These are phyloP conservation scores for Sciurus carolinensis DNA, from an alignment of 2,797 vertebrate species.

Conservation along the genomic window DNA sequence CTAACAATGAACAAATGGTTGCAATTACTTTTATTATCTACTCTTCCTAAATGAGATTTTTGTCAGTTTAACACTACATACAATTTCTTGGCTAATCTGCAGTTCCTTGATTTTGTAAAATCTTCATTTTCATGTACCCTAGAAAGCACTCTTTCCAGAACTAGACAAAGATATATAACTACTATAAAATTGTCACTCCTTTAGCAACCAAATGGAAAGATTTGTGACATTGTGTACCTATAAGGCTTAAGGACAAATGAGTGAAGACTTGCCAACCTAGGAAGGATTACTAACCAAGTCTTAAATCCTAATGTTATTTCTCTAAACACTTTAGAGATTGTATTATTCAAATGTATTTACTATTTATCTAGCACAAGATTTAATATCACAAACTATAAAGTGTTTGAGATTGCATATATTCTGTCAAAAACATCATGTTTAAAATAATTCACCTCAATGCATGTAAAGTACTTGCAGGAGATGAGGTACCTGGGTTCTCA, in stretches of 20 bases:
- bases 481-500: not conserved
- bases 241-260: conserved; percentile 83
- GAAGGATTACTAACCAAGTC: conserved; percentile 83
- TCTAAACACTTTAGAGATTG: conserved; percentile 85
- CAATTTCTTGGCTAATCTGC: not conserved
- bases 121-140: not conserved
- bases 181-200: conserved; percentile 78
- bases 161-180: not conserved
- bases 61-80: not conserved
- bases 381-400: not conserved
- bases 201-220: conserved; percentile 76
- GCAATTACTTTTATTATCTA: conserved; percentile 43
- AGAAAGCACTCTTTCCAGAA: conserved; percentile 49
- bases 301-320: conserved; percentile 84
- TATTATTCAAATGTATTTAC: conserved; percentile 85
- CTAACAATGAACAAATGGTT: not conserved
- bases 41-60: conserved; percentile 47
- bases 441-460: not conserved
- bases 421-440: not conserved
- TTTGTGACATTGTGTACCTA: conserved; percentile 84
- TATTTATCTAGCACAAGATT: conserved; percentile 75
- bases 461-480: not conserved
- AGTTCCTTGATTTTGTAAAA: conserved; percentile 54
- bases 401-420: not conserved
- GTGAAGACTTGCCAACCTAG: conserved; percentile 72